Evolutionary conservation across 2,797 vertebrate genomes (phyloP).

Genomic region (Hypotaenidia okinawae): DNA sequence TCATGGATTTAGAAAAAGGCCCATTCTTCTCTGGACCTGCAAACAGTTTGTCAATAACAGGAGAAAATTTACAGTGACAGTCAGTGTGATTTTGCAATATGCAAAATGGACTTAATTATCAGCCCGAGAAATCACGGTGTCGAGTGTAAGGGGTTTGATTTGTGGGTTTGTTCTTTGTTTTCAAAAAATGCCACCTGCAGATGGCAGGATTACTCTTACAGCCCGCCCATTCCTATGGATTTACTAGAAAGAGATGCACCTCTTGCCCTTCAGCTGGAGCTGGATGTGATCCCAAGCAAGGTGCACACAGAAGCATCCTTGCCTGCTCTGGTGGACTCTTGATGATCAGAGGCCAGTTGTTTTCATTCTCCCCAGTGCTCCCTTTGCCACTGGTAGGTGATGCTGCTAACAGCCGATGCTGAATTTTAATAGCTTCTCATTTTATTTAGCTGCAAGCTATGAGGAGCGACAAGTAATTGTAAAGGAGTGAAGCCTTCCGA

Average conservation of each 20-base stretch:
- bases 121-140: slow-evolving; percentile 25
- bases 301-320: neutral
- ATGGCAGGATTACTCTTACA: neutral
- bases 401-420: neutral
- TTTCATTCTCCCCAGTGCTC: neutral
- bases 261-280: neutral
- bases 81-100: slow-evolving; percentile 60
- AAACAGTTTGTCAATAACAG: slow-evolving; percentile 74
- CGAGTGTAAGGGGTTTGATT: neutral
- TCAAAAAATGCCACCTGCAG: neutral
- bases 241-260: neutral
- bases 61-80: slow-evolving; percentile 72
- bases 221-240: neutral
- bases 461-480: neutral
- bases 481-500: neutral
- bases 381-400: neutral
- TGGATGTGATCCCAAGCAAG: neutral
- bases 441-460: slow-evolving; percentile 1
- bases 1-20: slow-evolving; percentile 60
- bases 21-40: slow-evolving; percentile 50
- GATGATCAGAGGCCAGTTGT: neutral
- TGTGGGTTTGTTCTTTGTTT: neutral
- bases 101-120: slow-evolving; percentile 72
- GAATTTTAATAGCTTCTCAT: neutral
- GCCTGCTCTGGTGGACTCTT: neutral